Evolutionary conservation across 2,113 vertebrate species (phyloP).

Genomic region (Orycteropus afer): DNA sequence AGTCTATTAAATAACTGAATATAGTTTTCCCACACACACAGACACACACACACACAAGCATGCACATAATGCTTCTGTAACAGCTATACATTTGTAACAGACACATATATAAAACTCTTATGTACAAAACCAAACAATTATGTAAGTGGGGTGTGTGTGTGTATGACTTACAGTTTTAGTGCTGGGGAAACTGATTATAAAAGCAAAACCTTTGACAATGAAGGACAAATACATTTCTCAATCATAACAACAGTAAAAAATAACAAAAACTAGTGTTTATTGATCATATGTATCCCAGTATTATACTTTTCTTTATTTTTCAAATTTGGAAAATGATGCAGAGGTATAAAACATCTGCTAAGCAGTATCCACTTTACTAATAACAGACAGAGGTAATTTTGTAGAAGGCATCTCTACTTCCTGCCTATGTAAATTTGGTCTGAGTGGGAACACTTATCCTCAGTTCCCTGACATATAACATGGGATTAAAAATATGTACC

Average conservation of each 20-base stretch:
- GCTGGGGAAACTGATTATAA: neutral
- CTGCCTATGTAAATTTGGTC: neutral
- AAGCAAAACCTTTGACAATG: neutral
- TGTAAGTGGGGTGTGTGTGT: too few relatives aligned
- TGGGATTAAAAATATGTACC: neutral
- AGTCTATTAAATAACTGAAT: neutral
- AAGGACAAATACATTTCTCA: neutral
- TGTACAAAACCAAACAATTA: too few relatives aligned
- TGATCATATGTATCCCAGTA: neutral
- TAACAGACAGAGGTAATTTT: neutral
- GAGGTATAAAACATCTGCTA: neutral
- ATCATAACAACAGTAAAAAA: neutral
- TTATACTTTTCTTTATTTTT: neutral
- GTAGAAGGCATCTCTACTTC: neutral
- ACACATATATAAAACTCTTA: too few relatives aligned
- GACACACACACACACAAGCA: too few relatives aligned
- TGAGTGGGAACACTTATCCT: neutral
- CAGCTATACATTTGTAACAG: too few relatives aligned
- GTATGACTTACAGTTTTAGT: neutral
- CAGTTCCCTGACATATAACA: neutral
- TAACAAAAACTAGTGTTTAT: neutral
- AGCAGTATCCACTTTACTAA: neutral
- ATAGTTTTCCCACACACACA: neutral
- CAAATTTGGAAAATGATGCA: neutral
- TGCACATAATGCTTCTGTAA: too few relatives aligned